Evolutionary conservation across 2,797 vertebrate species (phyloP).

Genomic region (Astyanax mexicanus): DNA sequence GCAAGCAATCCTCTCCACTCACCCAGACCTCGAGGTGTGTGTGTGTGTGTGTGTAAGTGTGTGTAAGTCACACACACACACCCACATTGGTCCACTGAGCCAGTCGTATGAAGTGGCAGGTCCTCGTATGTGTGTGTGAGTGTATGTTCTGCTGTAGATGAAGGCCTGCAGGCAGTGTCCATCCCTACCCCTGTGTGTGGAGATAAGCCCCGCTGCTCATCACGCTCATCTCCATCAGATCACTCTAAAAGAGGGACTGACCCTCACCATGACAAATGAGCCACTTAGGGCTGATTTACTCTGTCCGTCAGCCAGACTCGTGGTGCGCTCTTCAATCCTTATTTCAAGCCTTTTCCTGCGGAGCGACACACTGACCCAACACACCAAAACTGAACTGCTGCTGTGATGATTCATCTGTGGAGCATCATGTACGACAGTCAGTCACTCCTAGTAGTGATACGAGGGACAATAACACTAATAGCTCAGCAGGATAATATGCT

Average conservation of each 20-base stretch:
- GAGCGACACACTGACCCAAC: too few species aligned
- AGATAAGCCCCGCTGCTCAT: conserved; percentile 37
- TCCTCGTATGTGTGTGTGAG: too few species aligned
- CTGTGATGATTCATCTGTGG: too few species aligned
- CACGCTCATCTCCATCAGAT: conserved; percentile 37
- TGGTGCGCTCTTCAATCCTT: too few species aligned
- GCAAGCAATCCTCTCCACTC: conserved; percentile 74
- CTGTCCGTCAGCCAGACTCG: too few species aligned
- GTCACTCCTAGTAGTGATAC: too few species aligned
- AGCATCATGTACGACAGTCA: too few species aligned
- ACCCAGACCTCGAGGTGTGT: conserved; percentile 55
- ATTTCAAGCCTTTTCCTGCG: too few species aligned
- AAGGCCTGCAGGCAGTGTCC: background rate
- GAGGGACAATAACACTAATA: too few species aligned
- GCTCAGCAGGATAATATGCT: too few species aligned
- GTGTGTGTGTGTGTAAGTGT: conserved; percentile 35
- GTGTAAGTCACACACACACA: conserved; percentile 4
- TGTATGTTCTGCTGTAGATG: background rate
- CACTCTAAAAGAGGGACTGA: conserved; percentile 28
- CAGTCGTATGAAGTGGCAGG: background rate
- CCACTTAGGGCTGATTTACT: conserved; percentile 23
- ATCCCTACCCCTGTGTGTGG: conserved; percentile 20
- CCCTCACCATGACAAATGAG: conserved; percentile 25
- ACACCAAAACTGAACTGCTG: too few species aligned
- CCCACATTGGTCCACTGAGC: background rate